Conservation (phyloP, 92 coral and sea anemone genomes). For the Epizoanthus stellaris region DNA sequence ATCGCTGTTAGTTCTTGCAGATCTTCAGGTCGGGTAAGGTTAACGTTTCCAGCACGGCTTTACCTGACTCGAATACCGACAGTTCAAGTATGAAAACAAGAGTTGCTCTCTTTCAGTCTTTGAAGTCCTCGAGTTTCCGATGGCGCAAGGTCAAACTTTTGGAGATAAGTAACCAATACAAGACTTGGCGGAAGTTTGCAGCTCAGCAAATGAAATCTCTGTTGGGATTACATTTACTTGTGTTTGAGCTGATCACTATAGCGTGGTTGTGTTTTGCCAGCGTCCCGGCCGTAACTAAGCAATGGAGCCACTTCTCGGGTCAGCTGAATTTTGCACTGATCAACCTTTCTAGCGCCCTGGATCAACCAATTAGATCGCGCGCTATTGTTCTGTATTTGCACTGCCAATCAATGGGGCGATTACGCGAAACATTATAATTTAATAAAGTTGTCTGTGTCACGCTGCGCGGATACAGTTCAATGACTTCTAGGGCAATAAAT, state of each 20-base stretch:
- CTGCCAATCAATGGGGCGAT: conserved; percentile 47
- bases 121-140: background rate
- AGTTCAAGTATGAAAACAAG: background rate
- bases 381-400: conserved; percentile 40
- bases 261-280: conserved; percentile 29
- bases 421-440: background rate
- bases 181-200: background rate
- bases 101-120: conserved; percentile 22
- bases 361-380: conserved; percentile 57
- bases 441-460: background rate
- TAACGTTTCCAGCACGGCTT: background rate
- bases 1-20: background rate
- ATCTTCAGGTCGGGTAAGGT: background rate
- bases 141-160: background rate
- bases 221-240: conserved; percentile 1
- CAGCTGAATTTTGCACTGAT: conserved; percentile 19
- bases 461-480: background rate
- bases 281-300: conserved; percentile 65
- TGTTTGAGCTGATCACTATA: background rate
- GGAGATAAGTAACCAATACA: background rate
- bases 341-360: too few species aligned
- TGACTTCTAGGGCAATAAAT: background rate
- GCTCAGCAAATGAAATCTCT: background rate
- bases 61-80: background rate
- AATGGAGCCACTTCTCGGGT: conserved; percentile 8